Evolutionary conservation across 2,113 vertebrate genomes (phyloP), one percentile per base, ranked within the genome.

Genomic region (Sinocyclocheilus anshuiensis): DNA sequence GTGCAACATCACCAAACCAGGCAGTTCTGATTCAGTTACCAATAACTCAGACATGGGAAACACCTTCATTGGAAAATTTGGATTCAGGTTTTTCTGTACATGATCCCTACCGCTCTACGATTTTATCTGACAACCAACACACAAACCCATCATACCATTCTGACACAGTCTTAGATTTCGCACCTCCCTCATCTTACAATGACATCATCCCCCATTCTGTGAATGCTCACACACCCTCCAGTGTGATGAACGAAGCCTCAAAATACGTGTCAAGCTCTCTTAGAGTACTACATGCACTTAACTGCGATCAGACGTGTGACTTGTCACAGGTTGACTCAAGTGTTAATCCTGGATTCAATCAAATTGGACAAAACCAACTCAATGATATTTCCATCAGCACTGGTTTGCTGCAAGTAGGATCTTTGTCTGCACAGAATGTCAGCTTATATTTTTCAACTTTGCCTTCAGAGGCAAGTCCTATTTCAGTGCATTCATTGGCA

Each of bases 221-320:
- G 85, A 91, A 92, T 79, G 92, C 91, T 84, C 92, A 93, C 86
- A 92, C 93, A 83, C 93, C 94, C 87, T 94, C 93, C 63, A 94
- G 93, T 92, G 92, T 95, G 83, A 94, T 91, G 87, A 91, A 89
- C 76, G 87, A 91, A 88, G 88, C 94, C 92, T 95, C 94, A 72
- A 94, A 95, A 88, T 95, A 95, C 78, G 91, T 95, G 67, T 95
- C 94, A 39, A 95, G 92, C 83, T 95, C 94, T 69, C 89, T 95
- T 45, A 94, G 95, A 93, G 93, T 95, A 22, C 94, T 95, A 84
- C 94, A 94, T 88, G 93, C 92, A 72, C 91, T 94, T 86, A 95
- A 94, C 22, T 92, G 92, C 87, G 94, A 93, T 13, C 91, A 95
- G 88, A 92, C 94, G 81, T 95, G 92, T 90, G 94, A 92, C 74